Conservation (phyloP, 2,113 vertebrate genomes). For the Boulengeromyrus knoepffleri region DNA sequence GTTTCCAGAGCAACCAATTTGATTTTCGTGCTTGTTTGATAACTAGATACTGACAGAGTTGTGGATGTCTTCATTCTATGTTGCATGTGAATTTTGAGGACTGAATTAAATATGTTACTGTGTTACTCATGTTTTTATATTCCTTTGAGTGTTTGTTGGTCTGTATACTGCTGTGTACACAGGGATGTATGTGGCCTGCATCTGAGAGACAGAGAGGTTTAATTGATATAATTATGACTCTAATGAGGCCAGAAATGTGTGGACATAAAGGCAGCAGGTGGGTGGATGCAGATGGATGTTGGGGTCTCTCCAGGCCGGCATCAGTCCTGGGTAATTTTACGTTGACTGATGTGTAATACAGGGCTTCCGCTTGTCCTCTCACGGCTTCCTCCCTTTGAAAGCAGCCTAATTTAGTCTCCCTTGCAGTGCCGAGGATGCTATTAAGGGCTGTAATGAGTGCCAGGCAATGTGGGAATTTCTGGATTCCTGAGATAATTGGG, state of each 20-base stretch:
- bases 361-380: not conserved
- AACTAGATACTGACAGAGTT: not conserved
- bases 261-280: not conserved
- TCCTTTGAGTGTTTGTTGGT: not conserved
- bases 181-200: not conserved
- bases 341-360: conserved; percentile 9
- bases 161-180: not conserved
- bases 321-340: conserved; percentile 9
- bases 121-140: not conserved
- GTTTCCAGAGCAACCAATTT: not conserved
- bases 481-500: conserved; percentile 17
- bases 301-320: conserved; percentile 1
- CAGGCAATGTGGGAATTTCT: conserved; percentile 11
- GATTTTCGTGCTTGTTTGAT: not conserved
- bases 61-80: not conserved
- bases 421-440: not conserved
- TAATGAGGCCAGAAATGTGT: not conserved
- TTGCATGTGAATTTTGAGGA: not conserved
- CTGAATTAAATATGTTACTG: not conserved
- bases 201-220: not conserved
- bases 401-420: not conserved
- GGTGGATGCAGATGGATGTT: not conserved
- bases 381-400: conserved; percentile 7
- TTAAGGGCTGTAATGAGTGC: conserved; percentile 8
- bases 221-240: not conserved